Conservation (phyloP, 1,140 invertebrate genomes). For the Belonocnema kinseyi region DNA sequence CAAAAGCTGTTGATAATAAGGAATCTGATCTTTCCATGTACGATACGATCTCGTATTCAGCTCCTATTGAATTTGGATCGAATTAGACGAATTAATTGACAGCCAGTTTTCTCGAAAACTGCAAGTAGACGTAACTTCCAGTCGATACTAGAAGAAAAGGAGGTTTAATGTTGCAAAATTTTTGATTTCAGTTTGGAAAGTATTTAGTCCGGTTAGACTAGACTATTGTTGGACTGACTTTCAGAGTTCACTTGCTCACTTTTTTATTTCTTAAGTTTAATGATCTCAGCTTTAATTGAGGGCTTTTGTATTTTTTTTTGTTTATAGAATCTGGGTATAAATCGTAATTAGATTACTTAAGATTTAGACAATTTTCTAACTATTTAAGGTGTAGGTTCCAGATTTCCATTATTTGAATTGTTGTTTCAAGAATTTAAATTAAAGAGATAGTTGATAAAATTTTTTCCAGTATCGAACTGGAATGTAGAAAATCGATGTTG, state of each 20-base stretch:
- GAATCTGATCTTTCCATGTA: slow-evolving; percentile 56
- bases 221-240: too few species aligned
- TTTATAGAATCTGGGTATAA: neutral
- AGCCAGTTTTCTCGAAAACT: neutral
- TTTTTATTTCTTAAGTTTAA: neutral
- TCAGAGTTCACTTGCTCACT: too few species aligned
- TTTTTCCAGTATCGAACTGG: neutral
- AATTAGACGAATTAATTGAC: neutral
- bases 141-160: neutral
- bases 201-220: too few species aligned
- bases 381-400: too few species aligned
- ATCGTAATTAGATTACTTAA: neutral
- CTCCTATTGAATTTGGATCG: slow-evolving; percentile 57
- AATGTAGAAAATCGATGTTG: slow-evolving; percentile 2
- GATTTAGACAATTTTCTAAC: too few species aligned
- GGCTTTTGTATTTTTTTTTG: neutral
- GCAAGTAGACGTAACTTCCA: neutral
- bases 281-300: neutral
- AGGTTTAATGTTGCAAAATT: neutral
- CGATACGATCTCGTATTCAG: slow-evolving; percentile 73
- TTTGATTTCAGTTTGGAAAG: too few species aligned
- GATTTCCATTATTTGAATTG: too few species aligned
- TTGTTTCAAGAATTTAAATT: neutral
- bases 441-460: neutral
- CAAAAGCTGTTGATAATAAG: slow-evolving; percentile 52